A percentile compares a stretch with the other conserved stretches of the same genome.
phyloP scores from a whole-genome alignment of 2,888 invertebrate species.

The Erpobdella octoculata region DNA sequence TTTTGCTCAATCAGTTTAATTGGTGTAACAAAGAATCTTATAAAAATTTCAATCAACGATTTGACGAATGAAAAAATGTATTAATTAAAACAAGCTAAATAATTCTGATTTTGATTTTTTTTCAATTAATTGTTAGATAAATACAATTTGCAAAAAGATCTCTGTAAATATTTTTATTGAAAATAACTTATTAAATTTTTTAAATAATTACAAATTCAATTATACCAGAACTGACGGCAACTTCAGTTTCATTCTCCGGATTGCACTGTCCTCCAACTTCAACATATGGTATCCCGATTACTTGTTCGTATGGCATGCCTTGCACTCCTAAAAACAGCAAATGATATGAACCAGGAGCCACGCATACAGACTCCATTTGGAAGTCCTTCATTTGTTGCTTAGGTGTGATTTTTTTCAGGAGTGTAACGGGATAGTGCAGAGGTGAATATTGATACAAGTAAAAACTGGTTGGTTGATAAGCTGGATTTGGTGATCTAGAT shows the following conservation, averaged over 20 bases:
- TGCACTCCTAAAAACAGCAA: conserved; percentile 28
- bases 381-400: conserved; percentile 8
- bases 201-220: no score
- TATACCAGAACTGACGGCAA: background rate
- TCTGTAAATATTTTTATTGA: no score
- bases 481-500: background rate
- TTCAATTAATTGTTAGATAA: no score
- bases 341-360: conserved; percentile 24
- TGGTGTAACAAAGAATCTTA: no score
- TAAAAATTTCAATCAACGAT: no score
- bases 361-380: conserved; percentile 9
- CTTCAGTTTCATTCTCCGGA: background rate
- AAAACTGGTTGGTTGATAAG: conserved; percentile 15
- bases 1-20: no score
- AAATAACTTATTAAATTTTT: no score
- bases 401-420: conserved; percentile 5
- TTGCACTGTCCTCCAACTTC: background rate
- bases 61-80: no score
- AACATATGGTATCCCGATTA: background rate
- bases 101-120: no score
- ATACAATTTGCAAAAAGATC: no score
- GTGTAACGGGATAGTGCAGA: conserved; percentile 17
- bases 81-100: no score
- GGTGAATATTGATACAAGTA: conserved; percentile 25
- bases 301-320: conserved; percentile 27